A percentile compares a stretch with the other conserved stretches of the same genome.
Conservation (phyloP, 2,797 vertebrate species). For the Pristis pectinata region DNA sequence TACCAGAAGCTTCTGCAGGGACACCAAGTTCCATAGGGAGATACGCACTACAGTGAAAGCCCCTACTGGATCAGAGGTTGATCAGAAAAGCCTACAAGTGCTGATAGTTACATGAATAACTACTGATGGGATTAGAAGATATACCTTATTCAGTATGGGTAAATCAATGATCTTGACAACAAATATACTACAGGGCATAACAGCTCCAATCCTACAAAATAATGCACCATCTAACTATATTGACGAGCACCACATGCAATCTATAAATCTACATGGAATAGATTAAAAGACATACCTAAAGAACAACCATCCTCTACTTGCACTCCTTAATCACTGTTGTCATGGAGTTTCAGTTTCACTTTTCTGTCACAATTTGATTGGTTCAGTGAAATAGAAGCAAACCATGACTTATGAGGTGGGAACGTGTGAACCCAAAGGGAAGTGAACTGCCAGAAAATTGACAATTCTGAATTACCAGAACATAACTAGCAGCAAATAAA, state of each 20-base stretch:
- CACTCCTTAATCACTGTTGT: neutral
- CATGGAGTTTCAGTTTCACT: neutral
- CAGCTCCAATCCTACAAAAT: neutral
- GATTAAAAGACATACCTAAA: neutral
- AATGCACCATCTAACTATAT: neutral
- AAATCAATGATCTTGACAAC: neutral
- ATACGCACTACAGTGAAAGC: no score
- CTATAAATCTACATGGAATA: neutral
- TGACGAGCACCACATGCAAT: neutral
- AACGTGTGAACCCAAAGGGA: neutral
- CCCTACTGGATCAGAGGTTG: no score
- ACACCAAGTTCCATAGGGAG: no score
- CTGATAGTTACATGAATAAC: no score
- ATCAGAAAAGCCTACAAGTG: no score
- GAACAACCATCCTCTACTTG: neutral
- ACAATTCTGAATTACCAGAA: neutral
- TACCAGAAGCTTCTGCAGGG: no score
- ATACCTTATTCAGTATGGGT: neutral
- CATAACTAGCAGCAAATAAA: neutral
- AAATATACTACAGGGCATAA: neutral
- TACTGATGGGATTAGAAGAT: no score
- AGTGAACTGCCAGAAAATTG: neutral
- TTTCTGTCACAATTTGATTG: neutral
- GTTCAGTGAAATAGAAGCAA: neutral
- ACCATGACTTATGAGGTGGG: neutral